A percentile compares a stretch with the other conserved stretches of the same genome.
phyloP scores from a whole-genome alignment of 2,113 vertebrate species.

The Elachura formosa region DNA sequence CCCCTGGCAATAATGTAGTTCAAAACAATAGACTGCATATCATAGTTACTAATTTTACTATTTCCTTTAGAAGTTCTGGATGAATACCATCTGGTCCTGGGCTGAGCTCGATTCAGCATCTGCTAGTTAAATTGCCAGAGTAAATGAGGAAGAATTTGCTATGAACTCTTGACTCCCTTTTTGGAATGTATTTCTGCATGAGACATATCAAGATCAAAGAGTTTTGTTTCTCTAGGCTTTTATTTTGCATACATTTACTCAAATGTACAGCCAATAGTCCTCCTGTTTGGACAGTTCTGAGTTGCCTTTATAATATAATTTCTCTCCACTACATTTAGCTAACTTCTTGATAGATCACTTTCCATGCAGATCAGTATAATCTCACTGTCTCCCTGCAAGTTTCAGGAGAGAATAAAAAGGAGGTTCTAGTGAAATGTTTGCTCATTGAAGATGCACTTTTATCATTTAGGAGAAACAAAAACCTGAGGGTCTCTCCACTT shows the following conservation, averaged over 20 bases:
- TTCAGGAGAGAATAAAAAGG: not conserved
- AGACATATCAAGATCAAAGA: not conserved
- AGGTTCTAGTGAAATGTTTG: not conserved
- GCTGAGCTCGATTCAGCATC: constrained; percentile 2
- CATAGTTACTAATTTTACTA: constrained; percentile 36
- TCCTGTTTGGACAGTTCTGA: not conserved
- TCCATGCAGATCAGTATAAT: not conserved
- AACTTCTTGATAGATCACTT: not conserved
- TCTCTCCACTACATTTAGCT: not conserved
- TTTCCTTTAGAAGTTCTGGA: constrained; percentile 52
- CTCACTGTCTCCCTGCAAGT: not conserved
- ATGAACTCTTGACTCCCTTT: constrained; percentile 31
- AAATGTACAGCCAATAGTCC: not conserved
- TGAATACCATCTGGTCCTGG: constrained; percentile 13
- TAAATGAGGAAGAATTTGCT: constrained; percentile 17
- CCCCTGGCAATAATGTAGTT: not conserved
- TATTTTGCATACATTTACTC: not conserved
- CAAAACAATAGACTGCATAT: not conserved
- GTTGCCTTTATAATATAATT: not conserved
- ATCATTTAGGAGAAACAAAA: not conserved
- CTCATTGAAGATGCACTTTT: not conserved
- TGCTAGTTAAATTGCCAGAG: constrained; percentile 30
- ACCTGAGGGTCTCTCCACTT: not conserved
- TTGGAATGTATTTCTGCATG: not conserved
- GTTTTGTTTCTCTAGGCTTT: not conserved